phyloP scores from a whole-genome alignment of 2,113 vertebrate genomes.

The Butorides virescens region DNA sequence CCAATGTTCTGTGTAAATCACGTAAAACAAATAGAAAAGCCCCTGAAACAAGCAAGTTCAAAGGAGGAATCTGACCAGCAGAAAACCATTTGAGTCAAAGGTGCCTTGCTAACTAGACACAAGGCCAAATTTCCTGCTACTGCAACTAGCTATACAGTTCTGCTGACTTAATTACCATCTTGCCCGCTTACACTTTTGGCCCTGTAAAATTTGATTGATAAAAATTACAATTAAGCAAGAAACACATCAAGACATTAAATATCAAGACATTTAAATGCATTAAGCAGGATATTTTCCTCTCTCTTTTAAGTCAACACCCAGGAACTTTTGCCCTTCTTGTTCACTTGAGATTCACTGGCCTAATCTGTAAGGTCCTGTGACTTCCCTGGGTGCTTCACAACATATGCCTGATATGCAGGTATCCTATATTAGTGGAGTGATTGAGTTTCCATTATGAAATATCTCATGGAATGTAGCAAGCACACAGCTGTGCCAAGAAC shows the following conservation, averaged over 20 bases:
- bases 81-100: neutral
- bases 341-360: neutral
- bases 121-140: neutral
- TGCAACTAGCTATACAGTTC: neutral
- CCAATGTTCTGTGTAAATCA: neutral
- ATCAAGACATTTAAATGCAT: neutral
- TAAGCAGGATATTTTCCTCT: neutral
- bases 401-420: neutral
- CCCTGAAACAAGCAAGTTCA: neutral
- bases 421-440: neutral
- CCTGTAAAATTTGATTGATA: neutral
- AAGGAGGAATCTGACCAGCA: neutral
- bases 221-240: neutral
- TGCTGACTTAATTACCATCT: neutral
- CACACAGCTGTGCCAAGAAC: slow-evolving; percentile 1
- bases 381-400: neutral
- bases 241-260: neutral
- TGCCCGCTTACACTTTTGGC: neutral
- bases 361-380: neutral
- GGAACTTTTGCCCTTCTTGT: neutral
- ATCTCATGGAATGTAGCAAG: slow-evolving; percentile 33
- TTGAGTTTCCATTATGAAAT: slow-evolving; percentile 50
- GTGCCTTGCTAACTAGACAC: neutral
- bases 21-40: neutral
- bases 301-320: neutral